These are phyloP conservation scores for Hirtodrosophila alboralis DNA, from an alignment of 2,888 invertebrate genomes.

Conservation along the genomic window DNA sequence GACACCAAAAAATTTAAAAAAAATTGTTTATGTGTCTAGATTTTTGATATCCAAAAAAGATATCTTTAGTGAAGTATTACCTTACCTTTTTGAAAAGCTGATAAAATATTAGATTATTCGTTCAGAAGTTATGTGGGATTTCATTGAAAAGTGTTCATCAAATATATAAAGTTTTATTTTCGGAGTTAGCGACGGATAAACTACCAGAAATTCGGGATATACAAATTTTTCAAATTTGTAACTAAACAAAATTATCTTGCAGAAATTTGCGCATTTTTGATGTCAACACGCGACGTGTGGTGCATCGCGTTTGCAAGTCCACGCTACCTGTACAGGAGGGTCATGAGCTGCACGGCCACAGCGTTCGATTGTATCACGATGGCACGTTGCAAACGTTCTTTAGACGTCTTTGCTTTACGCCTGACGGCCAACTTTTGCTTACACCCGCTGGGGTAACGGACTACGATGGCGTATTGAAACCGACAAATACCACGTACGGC, in stretches of 20 bases:
- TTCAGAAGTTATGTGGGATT: no score
- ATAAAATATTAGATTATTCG: no score
- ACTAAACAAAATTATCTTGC: neutral
- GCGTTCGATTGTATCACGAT: constrained; percentile 92
- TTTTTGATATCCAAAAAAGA: no score
- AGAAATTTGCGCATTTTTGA: constrained; percentile 90
- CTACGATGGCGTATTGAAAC: constrained; percentile 87
- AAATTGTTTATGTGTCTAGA: no score
- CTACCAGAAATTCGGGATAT: no score
- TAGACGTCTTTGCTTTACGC: constrained; percentile 94
- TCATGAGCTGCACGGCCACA: constrained; percentile 87
- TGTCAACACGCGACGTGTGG: constrained; percentile 87
- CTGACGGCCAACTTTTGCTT: constrained; percentile 95
- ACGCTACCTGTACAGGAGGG: constrained; percentile 86
- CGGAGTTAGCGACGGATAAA: no score
- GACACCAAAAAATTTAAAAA: no score
- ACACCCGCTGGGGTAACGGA: constrained; percentile 95
- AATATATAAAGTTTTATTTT: no score
- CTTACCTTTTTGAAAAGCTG: no score
- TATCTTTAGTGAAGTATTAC: no score
- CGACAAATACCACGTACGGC: constrained; percentile 86
- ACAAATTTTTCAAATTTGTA: no score
- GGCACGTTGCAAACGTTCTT: constrained; percentile 97
- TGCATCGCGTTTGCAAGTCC: constrained; percentile 87
- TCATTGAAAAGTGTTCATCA: no score